Evolutionary conservation across 1,140 invertebrate species (phyloP).

Genomic region (Nasonia giraulti): DNA sequence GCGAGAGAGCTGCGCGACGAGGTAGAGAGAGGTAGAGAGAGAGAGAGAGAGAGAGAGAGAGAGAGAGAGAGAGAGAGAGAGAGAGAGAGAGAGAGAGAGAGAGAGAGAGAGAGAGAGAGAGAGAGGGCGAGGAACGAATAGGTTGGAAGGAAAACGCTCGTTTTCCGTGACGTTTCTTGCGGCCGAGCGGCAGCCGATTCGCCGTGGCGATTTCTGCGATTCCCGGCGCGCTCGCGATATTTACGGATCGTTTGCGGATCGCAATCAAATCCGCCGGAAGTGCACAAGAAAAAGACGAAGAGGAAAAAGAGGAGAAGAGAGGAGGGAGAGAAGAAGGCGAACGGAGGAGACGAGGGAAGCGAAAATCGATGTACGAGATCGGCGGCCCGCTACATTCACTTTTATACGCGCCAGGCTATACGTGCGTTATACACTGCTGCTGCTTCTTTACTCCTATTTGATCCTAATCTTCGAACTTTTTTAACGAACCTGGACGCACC

Average conservation of each 20-base stretch:
- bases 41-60: too few species aligned
- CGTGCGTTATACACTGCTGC: background rate
- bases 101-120: too few species aligned
- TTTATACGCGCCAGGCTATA: background rate
- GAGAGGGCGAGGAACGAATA: background rate
- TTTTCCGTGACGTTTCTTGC: slow-evolving; percentile 28
- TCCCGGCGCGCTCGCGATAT: slow-evolving; percentile 38
- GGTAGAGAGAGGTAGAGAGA: too few species aligned
- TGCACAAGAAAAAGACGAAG: background rate
- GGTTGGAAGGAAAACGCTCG: background rate
- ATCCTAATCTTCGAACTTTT: background rate
- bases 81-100: too few species aligned
- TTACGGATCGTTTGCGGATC: slow-evolving; percentile 46
- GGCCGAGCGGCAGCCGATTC: background rate
- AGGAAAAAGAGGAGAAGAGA: too few species aligned
- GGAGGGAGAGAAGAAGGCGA: too few species aligned
- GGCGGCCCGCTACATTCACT: background rate
- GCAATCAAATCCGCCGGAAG: slow-evolving; percentile 39
- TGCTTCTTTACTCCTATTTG: background rate
- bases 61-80: too few species aligned
- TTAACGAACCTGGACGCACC: background rate
- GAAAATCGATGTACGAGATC: background rate
- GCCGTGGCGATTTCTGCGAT: slow-evolving; percentile 41
- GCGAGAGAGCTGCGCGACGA: too few species aligned
- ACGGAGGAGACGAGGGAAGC: slow-evolving; percentile 4